phyloP scores from a whole-genome alignment of 2,113 vertebrate species.

The Gnathonemus longibarbis region DNA sequence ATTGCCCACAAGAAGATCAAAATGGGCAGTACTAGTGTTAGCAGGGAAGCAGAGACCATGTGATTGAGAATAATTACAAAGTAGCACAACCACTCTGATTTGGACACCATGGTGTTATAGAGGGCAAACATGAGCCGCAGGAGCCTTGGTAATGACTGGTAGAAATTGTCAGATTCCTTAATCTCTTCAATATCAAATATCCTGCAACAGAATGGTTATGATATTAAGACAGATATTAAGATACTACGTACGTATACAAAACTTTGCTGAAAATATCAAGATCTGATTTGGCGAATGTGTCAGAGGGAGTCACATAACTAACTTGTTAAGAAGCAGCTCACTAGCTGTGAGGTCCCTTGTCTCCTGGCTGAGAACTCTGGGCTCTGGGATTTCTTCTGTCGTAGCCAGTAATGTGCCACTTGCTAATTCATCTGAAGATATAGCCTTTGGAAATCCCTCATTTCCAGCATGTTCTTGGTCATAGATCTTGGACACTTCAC shows the following conservation, averaged over 20 bases:
- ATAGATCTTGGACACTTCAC: slow-evolving; percentile 15
- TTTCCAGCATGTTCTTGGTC: not conserved
- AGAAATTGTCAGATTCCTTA: slow-evolving; percentile 54
- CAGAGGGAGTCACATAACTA: slow-evolving; percentile 33
- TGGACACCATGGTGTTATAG: slow-evolving; percentile 50
- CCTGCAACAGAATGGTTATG: slow-evolving; percentile 29
- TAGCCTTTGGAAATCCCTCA: not conserved
- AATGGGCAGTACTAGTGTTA: slow-evolving; percentile 57
- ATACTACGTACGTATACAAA: not conserved
- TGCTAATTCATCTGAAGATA: slow-evolving; percentile 12
- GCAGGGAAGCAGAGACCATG: slow-evolving; percentile 55
- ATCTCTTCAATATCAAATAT: slow-evolving; percentile 54
- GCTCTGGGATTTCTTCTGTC: slow-evolving; percentile 34
- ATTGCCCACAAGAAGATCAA: slow-evolving; percentile 64
- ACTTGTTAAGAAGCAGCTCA: slow-evolving; percentile 63
- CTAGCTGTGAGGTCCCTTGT: slow-evolving; percentile 55
- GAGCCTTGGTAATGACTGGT: slow-evolving; percentile 34
- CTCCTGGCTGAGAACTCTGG: slow-evolving; percentile 43
- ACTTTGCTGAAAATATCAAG: not conserved
- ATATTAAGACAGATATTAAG: not conserved
- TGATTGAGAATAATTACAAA: slow-evolving; percentile 62
- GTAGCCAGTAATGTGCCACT: slow-evolving; percentile 24
- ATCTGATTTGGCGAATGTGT: not conserved
- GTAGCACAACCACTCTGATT: slow-evolving; percentile 63
- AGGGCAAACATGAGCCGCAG: slow-evolving; percentile 57